phyloP scores from a whole-genome alignment of 2,888 invertebrate genomes.

The Hetaerina titia region DNA sequence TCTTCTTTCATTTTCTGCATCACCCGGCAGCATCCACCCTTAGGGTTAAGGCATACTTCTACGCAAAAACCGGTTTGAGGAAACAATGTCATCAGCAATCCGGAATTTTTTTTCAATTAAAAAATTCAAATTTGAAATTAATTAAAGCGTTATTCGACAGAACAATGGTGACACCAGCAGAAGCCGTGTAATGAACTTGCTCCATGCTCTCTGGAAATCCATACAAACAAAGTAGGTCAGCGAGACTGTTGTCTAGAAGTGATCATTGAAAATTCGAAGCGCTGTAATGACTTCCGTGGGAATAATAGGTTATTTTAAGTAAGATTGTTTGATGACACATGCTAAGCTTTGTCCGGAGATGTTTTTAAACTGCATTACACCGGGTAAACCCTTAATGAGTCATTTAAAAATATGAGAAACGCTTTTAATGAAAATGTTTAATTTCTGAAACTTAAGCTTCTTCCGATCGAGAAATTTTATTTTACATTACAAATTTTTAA shows the following conservation, averaged over 20 bases:
- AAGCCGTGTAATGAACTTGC: neutral
- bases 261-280: conserved; percentile 8
- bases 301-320: neutral
- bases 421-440: neutral
- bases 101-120: neutral
- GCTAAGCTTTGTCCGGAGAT: neutral
- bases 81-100: neutral
- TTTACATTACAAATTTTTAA: too few relatives aligned
- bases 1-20: neutral
- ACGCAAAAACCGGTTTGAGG: neutral
- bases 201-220: neutral
- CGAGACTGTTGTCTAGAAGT: neutral
- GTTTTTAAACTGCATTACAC: neutral
- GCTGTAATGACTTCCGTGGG: neutral
- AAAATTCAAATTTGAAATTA: neutral
- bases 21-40: neutral
- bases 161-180: conserved; percentile 10
- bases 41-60: neutral
- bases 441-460: too few relatives aligned
- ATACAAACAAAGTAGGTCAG: conserved; percentile 35
- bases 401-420: neutral
- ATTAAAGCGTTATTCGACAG: neutral
- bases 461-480: too few relatives aligned
- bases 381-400: neutral
- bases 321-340: neutral